phyloP scores from a whole-genome alignment of 2,113 vertebrate species.

The Semicossyphus pulcher region DNA sequence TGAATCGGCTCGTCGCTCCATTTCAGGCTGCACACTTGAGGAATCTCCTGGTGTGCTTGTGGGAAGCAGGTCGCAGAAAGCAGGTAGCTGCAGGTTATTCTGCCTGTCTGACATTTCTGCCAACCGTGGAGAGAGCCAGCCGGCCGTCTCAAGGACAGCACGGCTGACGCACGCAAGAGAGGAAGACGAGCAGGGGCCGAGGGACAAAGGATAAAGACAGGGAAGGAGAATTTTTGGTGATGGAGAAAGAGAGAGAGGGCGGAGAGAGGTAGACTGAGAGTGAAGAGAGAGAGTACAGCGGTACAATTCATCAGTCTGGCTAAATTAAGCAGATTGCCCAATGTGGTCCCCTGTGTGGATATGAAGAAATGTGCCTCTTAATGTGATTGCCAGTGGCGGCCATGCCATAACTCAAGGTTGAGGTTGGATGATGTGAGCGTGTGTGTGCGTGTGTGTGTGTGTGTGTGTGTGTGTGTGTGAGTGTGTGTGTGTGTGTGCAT shows the following conservation, averaged over 20 bases:
- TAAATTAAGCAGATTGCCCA: slow-evolving; percentile 79
- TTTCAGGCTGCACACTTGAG: not conserved
- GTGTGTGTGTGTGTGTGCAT: not conserved
- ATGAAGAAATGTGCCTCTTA: slow-evolving; percentile 75
- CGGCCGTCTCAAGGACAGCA: slow-evolving; percentile 42
- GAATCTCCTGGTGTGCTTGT: not conserved
- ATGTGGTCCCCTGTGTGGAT: slow-evolving; percentile 64
- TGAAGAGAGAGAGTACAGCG: not conserved
- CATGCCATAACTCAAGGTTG: slow-evolving; percentile 74
- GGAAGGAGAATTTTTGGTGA: slow-evolving; percentile 13
- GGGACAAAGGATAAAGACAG: slow-evolving; percentile 5
- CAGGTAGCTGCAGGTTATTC: slow-evolving; percentile 25
- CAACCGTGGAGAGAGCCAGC: slow-evolving; percentile 12
- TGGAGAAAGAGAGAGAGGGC: not conserved
- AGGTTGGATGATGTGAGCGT: slow-evolving; percentile 37
- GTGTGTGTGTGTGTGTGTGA: slow-evolving; percentile 5
- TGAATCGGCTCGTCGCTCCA: not conserved
- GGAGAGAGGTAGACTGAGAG: slow-evolving; percentile 19
- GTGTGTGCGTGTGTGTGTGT: slow-evolving; percentile 20
- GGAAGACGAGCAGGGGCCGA: not conserved
- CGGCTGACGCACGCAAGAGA: not conserved
- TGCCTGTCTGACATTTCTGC: slow-evolving; percentile 25
- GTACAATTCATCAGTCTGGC: slow-evolving; percentile 71
- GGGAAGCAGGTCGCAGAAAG: not conserved
- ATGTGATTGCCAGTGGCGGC: slow-evolving; percentile 75